A percentile compares a stretch with the other conserved stretches of the same genome.
These are phyloP conservation scores for Enoplolaimus lenunculus DNA, from an alignment of 2,888 invertebrate genomes.

Conservation along the genomic window DNA sequence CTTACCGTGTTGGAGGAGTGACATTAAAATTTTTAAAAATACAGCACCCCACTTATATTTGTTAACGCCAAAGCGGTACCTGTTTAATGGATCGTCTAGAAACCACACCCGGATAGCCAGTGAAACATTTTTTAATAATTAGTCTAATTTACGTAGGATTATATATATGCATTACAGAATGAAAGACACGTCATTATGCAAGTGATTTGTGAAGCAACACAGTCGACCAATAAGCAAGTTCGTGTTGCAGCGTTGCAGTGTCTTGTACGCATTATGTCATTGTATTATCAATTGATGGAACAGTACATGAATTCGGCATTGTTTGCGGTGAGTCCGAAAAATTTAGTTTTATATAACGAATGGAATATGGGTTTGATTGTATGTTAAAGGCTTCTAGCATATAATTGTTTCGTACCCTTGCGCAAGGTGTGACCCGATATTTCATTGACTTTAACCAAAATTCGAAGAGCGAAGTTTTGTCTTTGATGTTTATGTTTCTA, in stretches of 20 bases:
- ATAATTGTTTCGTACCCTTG: not conserved
- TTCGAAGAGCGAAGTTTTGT: no score
- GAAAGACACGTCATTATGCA: conserved; percentile 99
- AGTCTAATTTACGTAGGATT: no score
- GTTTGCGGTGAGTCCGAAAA: conserved; percentile 59
- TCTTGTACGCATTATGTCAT: conserved; percentile 88
- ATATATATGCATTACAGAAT: conserved; percentile 47
- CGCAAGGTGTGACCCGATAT: not conserved
- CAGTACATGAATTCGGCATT: conserved; percentile 94
- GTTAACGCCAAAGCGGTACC: no score
- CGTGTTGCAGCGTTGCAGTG: conserved; percentile 93
- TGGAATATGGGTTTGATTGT: not conserved
- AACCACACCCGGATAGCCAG: no score
- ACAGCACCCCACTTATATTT: no score
- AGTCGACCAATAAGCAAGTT: conserved; percentile 74
- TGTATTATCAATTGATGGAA: conserved; percentile 98
- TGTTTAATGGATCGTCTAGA: no score
- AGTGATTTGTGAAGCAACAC: conserved; percentile 96
- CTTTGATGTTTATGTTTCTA: no score
- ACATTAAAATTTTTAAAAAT: no score
- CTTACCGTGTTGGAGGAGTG: no score
- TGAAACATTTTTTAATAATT: no score
- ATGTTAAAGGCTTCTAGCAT: not conserved
- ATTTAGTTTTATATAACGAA: not conserved
- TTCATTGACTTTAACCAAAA: no score